Conservation (phyloP, 2,113 vertebrate species). For the Odontesthes bonariensis region DNA sequence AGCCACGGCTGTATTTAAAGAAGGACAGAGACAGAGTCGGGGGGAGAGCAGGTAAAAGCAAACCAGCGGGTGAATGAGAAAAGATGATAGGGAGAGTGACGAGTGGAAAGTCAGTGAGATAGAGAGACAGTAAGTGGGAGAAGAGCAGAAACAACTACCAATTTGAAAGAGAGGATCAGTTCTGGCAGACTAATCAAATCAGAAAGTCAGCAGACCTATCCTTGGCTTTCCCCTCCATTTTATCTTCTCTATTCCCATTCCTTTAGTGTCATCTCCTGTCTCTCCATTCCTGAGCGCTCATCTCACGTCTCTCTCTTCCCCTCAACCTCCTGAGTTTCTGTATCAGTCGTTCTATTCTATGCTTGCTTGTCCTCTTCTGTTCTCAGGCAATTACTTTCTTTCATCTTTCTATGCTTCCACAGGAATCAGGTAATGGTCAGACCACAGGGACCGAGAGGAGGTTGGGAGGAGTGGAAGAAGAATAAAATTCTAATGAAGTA, state of each 20-base stretch:
- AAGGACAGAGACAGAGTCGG: not conserved
- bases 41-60: slow-evolving; percentile 8
- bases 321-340: slow-evolving; percentile 40
- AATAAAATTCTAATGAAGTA: slow-evolving; percentile 4
- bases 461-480: slow-evolving; percentile 40
- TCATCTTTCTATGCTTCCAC: slow-evolving; percentile 39
- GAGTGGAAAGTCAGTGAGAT: slow-evolving; percentile 39
- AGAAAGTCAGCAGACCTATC: slow-evolving; percentile 72
- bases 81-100: slow-evolving; percentile 23
- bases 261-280: slow-evolving; percentile 58
- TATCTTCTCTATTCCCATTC: slow-evolving; percentile 55
- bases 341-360: slow-evolving; percentile 26
- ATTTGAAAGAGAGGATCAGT: slow-evolving; percentile 70
- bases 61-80: slow-evolving; percentile 16
- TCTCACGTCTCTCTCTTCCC: slow-evolving; percentile 40
- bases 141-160: slow-evolving; percentile 50
- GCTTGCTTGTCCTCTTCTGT: slow-evolving; percentile 25
- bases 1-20: slow-evolving; percentile 13
- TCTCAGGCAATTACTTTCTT: slow-evolving; percentile 50
- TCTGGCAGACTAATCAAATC: slow-evolving; percentile 77
- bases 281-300: slow-evolving; percentile 44
- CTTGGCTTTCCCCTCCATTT: slow-evolving; percentile 39
- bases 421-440: slow-evolving; percentile 41
- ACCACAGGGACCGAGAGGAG: slow-evolving; percentile 40
- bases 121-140: slow-evolving; percentile 27